Evolutionary conservation across 2,797 vertebrate genomes (phyloP).

Genomic region (Pangasius mekongensis): DNA sequence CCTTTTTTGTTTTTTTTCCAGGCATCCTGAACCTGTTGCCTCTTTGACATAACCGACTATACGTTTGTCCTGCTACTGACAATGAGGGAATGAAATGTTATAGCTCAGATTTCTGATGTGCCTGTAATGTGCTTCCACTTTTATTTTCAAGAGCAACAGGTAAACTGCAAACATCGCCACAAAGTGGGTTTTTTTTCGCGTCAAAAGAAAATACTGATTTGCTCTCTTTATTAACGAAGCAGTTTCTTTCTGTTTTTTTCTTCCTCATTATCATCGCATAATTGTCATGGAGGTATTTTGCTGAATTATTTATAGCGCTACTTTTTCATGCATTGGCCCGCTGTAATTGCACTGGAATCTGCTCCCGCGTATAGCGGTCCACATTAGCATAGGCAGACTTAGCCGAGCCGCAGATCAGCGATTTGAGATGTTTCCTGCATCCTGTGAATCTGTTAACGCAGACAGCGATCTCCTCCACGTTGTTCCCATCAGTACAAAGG

Average conservation of each 20-base stretch:
- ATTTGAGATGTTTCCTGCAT: neutral
- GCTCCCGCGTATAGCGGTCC: neutral
- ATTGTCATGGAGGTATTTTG: neutral
- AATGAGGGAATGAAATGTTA: neutral
- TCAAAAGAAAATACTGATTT: neutral
- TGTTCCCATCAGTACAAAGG: conserved; percentile 42
- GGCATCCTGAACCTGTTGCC: neutral
- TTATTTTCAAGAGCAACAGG: neutral
- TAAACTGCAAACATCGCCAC: neutral
- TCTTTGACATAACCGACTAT: neutral
- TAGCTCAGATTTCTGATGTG: neutral
- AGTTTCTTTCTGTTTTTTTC: neutral
- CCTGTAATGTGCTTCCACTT: neutral
- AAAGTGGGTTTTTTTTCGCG: neutral
- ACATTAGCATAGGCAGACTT: neutral
- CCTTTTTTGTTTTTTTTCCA: neutral
- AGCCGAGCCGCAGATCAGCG: neutral
- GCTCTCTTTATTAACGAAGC: neutral
- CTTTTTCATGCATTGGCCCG: neutral
- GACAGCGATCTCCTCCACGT: conserved; percentile 34
- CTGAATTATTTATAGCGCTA: neutral
- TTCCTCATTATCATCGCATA: neutral
- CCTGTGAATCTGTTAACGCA: conserved; percentile 17
- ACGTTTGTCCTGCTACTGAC: neutral
- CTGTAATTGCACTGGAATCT: neutral